Conservation (phyloP, 2,113 vertebrate genomes). For the Promerops cafer region DNA sequence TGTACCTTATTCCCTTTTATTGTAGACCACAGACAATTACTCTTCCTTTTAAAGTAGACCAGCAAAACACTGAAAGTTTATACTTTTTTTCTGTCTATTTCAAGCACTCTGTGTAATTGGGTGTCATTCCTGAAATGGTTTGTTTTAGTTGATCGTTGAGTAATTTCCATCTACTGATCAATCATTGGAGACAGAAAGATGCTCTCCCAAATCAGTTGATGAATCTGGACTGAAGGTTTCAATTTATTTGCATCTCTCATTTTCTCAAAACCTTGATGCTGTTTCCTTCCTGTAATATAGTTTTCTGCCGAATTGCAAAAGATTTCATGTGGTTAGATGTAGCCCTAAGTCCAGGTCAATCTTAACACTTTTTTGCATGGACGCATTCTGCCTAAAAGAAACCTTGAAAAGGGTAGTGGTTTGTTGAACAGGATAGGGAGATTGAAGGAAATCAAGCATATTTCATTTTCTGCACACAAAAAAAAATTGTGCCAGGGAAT, state of each 20-base stretch:
- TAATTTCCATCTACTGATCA: not conserved
- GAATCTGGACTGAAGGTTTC: not conserved
- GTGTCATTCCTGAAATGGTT: not conserved
- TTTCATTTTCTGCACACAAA: not conserved
- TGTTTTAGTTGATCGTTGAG: not conserved
- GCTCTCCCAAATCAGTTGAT: not conserved
- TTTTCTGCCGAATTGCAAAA: not conserved
- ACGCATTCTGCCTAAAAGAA: not conserved
- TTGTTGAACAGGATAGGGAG: not conserved
- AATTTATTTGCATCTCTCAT: not conserved
- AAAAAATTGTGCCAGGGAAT: not conserved
- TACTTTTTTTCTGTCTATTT: not conserved
- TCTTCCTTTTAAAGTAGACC: not conserved
- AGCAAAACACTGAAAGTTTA: not conserved
- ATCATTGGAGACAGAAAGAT: not conserved
- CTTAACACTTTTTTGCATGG: not conserved
- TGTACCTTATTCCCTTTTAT: not conserved
- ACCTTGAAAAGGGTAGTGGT: not conserved
- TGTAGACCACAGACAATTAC: not conserved
- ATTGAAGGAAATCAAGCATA: not conserved
- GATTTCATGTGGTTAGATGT: not conserved
- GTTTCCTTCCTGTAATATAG: not conserved
- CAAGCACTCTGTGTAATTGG: not conserved
- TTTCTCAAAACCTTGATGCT: not conserved
- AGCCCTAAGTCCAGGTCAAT: not conserved